Evolutionary conservation across 2,888 invertebrate genomes (phyloP).

Genomic region (Pollenia labialis): DNA sequence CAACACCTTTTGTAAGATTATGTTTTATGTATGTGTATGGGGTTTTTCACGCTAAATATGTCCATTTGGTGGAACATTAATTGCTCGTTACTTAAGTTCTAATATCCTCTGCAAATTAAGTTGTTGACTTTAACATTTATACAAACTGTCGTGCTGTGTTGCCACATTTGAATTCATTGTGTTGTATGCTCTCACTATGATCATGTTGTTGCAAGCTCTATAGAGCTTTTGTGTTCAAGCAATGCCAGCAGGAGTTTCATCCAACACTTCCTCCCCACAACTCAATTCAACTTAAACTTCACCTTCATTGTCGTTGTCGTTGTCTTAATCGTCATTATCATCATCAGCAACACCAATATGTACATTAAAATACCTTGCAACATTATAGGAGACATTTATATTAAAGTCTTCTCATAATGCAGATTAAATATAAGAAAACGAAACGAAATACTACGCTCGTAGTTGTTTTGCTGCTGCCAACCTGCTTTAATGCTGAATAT

Average conservation of each 20-base stretch:
- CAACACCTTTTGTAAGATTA: conserved; percentile 38
- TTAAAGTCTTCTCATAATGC: conserved; percentile 66
- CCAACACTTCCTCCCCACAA: conserved; percentile 12
- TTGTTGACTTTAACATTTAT: conserved; percentile 81
- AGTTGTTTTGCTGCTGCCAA: conserved; percentile 53
- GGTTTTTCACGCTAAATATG: conserved; percentile 74
- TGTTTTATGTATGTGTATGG: conserved; percentile 39
- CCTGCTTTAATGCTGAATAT: conserved; percentile 54
- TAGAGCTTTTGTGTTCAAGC: conserved; percentile 58
- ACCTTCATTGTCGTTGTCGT: conserved; percentile 40
- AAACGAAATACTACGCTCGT: conserved; percentile 20
- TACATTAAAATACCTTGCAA: conserved; percentile 50
- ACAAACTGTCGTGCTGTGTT: conserved; percentile 81
- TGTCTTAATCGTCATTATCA: conserved; percentile 39
- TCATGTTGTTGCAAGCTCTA: conserved; percentile 54
- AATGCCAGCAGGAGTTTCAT: conserved; percentile 67
- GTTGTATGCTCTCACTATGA: conserved; percentile 46
- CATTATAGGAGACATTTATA: conserved; percentile 67
- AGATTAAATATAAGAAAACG: conserved; percentile 52
- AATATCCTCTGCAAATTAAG: conserved; percentile 84
- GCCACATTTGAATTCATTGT: conserved; percentile 72
- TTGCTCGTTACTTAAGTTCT: conserved; percentile 84
- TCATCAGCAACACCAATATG: conserved; percentile 38
- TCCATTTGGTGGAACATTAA: conserved; percentile 82
- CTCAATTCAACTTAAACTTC: conserved; percentile 8